Evolutionary conservation across 2,113 vertebrate species (phyloP).

Genomic region (Tiliqua scincoides): DNA sequence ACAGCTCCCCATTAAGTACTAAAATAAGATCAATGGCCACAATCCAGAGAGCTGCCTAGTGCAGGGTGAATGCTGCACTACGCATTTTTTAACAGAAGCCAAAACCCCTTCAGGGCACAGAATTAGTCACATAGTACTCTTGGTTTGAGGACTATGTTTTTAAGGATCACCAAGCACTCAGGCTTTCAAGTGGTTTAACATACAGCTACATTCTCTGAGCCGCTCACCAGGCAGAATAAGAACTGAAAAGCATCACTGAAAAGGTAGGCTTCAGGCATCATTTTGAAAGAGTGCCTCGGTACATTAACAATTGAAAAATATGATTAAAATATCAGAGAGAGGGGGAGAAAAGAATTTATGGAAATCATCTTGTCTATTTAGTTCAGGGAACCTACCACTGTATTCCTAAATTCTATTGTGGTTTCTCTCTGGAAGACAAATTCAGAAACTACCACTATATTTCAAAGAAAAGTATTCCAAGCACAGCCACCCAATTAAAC

Average conservation of each 20-base stretch:
- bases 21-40: not conserved
- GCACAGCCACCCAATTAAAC: conserved; percentile 47
- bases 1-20: not conserved
- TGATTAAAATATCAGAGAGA: conserved; percentile 14
- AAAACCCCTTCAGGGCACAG: not conserved
- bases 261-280: not conserved
- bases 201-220: not conserved
- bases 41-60: not conserved
- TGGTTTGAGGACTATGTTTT: not conserved
- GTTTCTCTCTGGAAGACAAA: conserved; percentile 23
- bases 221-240: not conserved
- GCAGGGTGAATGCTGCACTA: not conserved
- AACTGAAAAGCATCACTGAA: not conserved
- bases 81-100: too few species aligned
- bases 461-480: conserved; percentile 44
- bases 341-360: not conserved
- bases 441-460: conserved; percentile 3
- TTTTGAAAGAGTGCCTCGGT: conserved; percentile 30
- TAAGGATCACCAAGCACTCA: not conserved
- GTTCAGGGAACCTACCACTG: not conserved
- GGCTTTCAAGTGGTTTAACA: not conserved
- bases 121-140: not conserved
- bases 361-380: conserved; percentile 22
- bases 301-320: conserved; percentile 22
- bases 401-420: conserved; percentile 23